Evolutionary conservation across 1,140 invertebrate genomes (phyloP), one percentile per base, ranked within the genome.

Genomic region (Centruroides sculpturatus): DNA sequence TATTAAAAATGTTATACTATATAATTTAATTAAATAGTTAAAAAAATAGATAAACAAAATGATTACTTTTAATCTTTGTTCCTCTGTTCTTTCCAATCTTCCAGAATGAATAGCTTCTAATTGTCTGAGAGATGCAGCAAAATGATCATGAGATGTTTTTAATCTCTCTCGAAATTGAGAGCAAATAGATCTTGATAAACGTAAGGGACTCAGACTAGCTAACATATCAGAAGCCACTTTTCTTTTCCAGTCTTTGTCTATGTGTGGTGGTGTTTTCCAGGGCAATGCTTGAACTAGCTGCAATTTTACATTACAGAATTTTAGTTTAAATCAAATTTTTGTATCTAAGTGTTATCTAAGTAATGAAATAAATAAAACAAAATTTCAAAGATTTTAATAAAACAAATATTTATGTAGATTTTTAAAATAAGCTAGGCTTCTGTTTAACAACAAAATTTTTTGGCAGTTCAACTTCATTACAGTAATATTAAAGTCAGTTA

Each of bases 81-180:
- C 87, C 71, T 91, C 89, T 0, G 87, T 90, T 68, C 85, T 82
- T 67, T 89, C 86, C 51, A 92, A 71, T 65, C 85, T 79, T 11
- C 81, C 83, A 4, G 79, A 81, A 61, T 89, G 80, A 70, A 83
- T 80, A 66, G 80, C 78, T 56, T 68, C 85, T 11, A 89, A 68
- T 46, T 83, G 81, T 57, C 79, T 74, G 3, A 90, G 72, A 3
- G 85, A 83, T 3, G 77, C 70, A 58, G 81, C 75, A 74, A 89
- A 89, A 2, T 82, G 72, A 57, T 83, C 82, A 66, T 87, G 85
- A 0, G 84, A 84, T 8, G 78, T 74, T 68, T 79, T 81, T 9
- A 86, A 71, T 63, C 82, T 77, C 35, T 70, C 68, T 61, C 72
- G 72, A 62, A 79, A 77, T 69, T 93, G 89, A 5, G 77, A 74